These are phyloP conservation scores for Drosophila multiciliata DNA, from an alignment of 2,888 invertebrate genomes.

Conservation along the genomic window DNA sequence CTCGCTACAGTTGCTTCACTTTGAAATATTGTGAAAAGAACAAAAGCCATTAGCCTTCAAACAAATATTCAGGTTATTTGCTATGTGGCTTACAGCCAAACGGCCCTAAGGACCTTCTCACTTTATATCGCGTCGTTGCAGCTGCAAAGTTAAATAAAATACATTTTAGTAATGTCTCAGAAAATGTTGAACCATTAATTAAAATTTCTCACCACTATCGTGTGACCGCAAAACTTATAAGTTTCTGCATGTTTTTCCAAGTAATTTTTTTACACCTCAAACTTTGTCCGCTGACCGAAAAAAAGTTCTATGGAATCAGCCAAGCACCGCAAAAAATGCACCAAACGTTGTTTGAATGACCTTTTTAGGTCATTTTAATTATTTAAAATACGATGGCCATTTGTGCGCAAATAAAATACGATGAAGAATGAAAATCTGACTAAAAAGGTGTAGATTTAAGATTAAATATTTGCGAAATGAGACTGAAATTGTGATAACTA, in stretches of 20 bases:
- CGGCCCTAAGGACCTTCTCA: conserved; percentile 16
- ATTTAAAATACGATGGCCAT: neutral
- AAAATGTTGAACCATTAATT: conserved; percentile 41
- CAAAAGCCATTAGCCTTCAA: conserved; percentile 26
- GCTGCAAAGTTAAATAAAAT: conserved; percentile 3
- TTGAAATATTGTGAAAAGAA: conserved; percentile 3
- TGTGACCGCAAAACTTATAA: conserved; percentile 37
- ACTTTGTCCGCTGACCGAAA: conserved; percentile 22
- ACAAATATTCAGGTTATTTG: conserved; percentile 20
- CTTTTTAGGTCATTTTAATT: neutral
- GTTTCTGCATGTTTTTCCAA: conserved; percentile 17
- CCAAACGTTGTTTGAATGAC: neutral
- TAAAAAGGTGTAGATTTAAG: neutral
- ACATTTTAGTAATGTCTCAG: conserved; percentile 16
- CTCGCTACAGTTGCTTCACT: conserved; percentile 10
- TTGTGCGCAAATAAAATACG: neutral
- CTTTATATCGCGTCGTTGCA: conserved; percentile 27
- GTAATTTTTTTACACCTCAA: conserved; percentile 7
- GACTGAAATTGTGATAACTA: neutral
- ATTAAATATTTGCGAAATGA: neutral
- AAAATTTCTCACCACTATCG: conserved; percentile 31
- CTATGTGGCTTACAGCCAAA: neutral
- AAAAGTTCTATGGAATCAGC: conserved; percentile 3
- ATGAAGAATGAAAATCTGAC: neutral
- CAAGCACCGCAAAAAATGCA: conserved; percentile 22